These are phyloP conservation scores for Drosophila phalerata DNA, from an alignment of 2,888 invertebrate genomes.

Conservation along the genomic window DNA sequence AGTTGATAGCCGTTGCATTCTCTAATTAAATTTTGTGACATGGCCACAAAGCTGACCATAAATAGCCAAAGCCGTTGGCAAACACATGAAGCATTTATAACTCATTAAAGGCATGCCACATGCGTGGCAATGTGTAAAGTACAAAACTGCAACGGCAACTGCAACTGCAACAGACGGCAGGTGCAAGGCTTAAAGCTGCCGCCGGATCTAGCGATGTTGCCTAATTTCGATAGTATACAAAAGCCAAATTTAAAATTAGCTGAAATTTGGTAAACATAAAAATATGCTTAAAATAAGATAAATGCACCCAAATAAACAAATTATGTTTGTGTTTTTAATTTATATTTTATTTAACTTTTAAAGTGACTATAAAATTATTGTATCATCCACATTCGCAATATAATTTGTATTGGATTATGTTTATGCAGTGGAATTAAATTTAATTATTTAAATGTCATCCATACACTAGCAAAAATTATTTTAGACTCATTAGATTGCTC, in stretches of 20 bases:
- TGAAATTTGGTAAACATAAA: not conserved
- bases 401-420: too few species aligned
- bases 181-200: constrained; percentile 29
- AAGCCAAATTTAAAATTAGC: not conserved
- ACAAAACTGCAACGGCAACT: constrained; percentile 1
- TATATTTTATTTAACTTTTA: too few species aligned
- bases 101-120: constrained; percentile 55
- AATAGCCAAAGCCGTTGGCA: constrained; percentile 64
- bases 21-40: constrained; percentile 74
- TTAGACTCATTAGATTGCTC: too few species aligned
- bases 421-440: too few species aligned
- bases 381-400: too few species aligned
- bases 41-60: constrained; percentile 72
- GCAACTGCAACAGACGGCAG: constrained; percentile 9
- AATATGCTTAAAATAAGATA: not conserved
- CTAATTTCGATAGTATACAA: not conserved
- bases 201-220: not conserved
- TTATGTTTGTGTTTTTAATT: too few species aligned
- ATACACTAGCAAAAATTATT: too few species aligned
- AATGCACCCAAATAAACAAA: too few species aligned
- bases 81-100: constrained; percentile 51
- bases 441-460: too few species aligned
- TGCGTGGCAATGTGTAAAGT: constrained; percentile 25
- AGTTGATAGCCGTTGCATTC: constrained; percentile 35
- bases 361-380: too few species aligned